Base-by-base conservation (phyloP, 2,797 vertebrate genomes). In the Rachycentron canadum region DNA sequence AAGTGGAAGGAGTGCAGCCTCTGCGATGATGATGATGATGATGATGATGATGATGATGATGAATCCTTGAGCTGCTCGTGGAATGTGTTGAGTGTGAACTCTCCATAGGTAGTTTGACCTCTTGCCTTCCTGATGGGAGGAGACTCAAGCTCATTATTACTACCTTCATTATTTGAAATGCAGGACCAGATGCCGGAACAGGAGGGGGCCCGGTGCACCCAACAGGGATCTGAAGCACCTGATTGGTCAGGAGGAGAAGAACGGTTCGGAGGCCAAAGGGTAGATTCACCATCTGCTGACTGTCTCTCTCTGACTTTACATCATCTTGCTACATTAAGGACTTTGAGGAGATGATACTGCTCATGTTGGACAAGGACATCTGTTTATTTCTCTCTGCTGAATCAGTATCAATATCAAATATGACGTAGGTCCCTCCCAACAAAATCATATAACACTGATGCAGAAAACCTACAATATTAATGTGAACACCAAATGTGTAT, bases 131-230 rank as follows among this genome's bases (percentile, higher is more conserved):
- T 52, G 78, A 72, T 53, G 86, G 81, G 81, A 78, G 76, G 84
- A 86, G 86, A 82, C 78, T 78, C 85, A 68, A 89, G 85, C 88
- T 92, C 91, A 88, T 91, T 93, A 93, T 93, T 93, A 90, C 92
- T 88, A 87, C 78, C 88, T 82, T 89, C 88, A 87, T 94, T 88
- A 88, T 87, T 92, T 82, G 79, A 69, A 80, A 87, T 73, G 79
- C 65, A 82, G 78, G 89, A 92, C 86, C 94, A 95, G 94, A 94
- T 95, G 94, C 92, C 72, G 7, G 68, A 91, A 82, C 93, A 16
- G 87, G 87, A 90, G 93, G 94, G 83, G 73, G 90, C 77, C 80
- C 71, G 1, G 69, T 1, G 45, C 82, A 49, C 86, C 90, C 90
- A 61, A 86, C 91, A 32, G 92, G 87, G 86, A 84, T 85, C 76